Evolutionary conservation across 2,113 vertebrate species (phyloP), one percentile per base, ranked within the genome.

Genomic region (Mesembrinibis cayennensis): DNA sequence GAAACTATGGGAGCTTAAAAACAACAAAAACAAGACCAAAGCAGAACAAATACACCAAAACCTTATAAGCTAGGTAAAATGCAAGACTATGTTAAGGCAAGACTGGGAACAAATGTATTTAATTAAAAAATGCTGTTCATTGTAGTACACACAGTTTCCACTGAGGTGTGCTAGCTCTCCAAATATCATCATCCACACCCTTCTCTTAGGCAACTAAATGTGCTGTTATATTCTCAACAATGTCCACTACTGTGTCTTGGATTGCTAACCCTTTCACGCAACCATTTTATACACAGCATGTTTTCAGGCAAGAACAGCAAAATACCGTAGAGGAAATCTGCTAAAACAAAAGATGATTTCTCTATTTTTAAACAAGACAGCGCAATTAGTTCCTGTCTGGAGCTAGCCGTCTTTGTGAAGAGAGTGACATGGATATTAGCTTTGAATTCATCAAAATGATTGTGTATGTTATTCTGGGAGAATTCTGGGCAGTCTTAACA

Each of bases 101-200:
- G 10, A 16, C 23, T 27, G 59, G 29, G 20, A 86, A 58, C 11
- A 38, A 58, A 70, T 52, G 8, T 21, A 36, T 84, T 92, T 70
- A 40, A 53, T 84, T 72, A 16, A 63, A 72, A 84, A 65, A 10
- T 4, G 16, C 44, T 40, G 34, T 23, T 74, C 56, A 1, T 9
- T 95, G 96, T 82, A 97, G 94, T 98, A 92, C 95, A 83, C 38
- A 16, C 21, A 72, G 40, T 82, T 94, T 96, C 97, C 97, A 97
- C 96, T 94, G 95, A 96, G 97, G 88, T 97, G 97, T 95, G 96
- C 97, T 97, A 96, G 83, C 78, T 96, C 95, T 95, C 96, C 95
- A 98, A 84, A 76, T 90, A 98, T 97, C 84, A 18, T 52, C 36
- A 26, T 27, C 90, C 49, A 47, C 87, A 45, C 66, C 82, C 91